These are phyloP conservation scores for Vombatus ursinus DNA, from an alignment of 2,113 vertebrate genomes.

Conservation along the genomic window DNA sequence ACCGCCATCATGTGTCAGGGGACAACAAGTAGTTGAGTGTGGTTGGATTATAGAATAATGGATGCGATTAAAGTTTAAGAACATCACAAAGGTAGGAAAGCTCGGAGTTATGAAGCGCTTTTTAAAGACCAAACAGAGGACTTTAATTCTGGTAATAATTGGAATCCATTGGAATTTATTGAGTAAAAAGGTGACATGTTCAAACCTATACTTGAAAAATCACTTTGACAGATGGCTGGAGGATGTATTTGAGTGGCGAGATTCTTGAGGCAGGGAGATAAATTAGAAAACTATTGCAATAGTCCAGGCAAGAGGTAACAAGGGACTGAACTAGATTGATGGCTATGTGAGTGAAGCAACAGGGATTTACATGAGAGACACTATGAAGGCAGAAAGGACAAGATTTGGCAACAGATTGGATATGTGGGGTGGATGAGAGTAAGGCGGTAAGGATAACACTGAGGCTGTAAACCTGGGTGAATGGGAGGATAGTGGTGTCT, in stretches of 20 bases:
- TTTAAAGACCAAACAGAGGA: not conserved
- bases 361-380: not conserved
- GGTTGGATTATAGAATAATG: not conserved
- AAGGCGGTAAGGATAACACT: not conserved
- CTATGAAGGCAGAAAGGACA: not conserved
- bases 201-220: not conserved
- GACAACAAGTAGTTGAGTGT: not conserved
- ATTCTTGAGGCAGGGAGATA: not conserved
- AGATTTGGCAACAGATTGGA: not conserved
- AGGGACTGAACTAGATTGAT: not conserved
- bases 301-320: not conserved
- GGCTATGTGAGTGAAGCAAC: not conserved
- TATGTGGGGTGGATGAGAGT: not conserved
- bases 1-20: not conserved
- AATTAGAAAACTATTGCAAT: not conserved
- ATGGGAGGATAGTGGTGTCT: not conserved
- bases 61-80: not conserved
- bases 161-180: not conserved
- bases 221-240: not conserved
- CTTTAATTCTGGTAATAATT: not conserved
- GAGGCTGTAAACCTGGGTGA: not conserved
- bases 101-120: not conserved
- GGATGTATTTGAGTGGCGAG: not conserved
- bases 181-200: not conserved
- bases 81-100: not conserved